Percentiles rank a stretch among this genome's conserved stretches.
phyloP scores from a whole-genome alignment of 2,113 vertebrate genomes.

The Thinocorus orbignyianus region DNA sequence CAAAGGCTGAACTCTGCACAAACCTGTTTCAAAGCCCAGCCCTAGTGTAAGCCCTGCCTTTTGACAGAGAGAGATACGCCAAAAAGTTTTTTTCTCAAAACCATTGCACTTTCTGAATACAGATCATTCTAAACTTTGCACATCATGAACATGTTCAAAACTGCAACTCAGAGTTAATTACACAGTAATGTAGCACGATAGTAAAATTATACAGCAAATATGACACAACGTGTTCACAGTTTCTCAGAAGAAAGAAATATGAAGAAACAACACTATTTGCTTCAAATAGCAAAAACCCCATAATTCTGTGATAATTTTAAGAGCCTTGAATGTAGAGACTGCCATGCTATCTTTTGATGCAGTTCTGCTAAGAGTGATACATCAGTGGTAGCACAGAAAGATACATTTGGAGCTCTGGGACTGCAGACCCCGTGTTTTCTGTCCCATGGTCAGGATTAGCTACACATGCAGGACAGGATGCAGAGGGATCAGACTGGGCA shows the following conservation, averaged over 20 bases:
- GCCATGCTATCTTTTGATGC: neutral
- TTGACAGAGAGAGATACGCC: neutral
- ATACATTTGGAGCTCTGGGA: neutral
- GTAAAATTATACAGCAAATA: neutral
- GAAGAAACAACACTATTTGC: neutral
- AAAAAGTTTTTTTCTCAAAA: neutral
- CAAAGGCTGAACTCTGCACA: neutral
- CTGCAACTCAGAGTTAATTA: neutral
- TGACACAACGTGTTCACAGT: neutral
- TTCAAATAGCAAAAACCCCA: neutral
- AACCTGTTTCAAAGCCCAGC: neutral
- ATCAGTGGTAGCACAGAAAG: neutral
- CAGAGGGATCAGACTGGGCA: neutral
- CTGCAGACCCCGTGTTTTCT: neutral
- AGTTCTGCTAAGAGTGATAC: neutral
- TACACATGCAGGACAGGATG: neutral
- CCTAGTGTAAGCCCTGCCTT: neutral
- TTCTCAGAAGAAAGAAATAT: neutral
- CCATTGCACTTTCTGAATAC: neutral
- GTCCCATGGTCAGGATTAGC: neutral
- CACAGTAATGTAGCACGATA: neutral
- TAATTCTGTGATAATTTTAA: neutral
- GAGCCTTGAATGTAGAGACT: neutral
- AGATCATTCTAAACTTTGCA: neutral
- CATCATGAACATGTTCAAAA: neutral